phyloP scores from a whole-genome alignment of 1,140 invertebrate species.

The Homarus americanus region DNA sequence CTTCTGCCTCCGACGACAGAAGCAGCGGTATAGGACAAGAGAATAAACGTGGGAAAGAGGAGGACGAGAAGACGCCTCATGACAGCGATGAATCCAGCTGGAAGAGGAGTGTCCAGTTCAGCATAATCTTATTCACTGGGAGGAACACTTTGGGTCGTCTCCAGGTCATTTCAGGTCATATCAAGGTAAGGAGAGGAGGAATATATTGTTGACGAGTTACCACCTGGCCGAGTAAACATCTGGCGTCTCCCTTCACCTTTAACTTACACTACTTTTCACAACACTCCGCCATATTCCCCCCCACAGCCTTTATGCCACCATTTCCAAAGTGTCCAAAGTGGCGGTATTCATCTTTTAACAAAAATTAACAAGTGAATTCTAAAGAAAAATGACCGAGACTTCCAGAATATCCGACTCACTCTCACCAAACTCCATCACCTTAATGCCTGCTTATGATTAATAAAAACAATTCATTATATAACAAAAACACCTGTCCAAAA shows the following conservation, averaged over 20 bases:
- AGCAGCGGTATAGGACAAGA: conserved; percentile 49
- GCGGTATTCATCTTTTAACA: conserved; percentile 26
- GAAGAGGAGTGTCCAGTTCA: conserved; percentile 38
- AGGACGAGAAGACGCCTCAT: conserved; percentile 49
- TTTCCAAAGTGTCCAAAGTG: conserved; percentile 34
- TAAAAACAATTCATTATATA: too few species aligned
- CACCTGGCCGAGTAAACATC: conserved; percentile 20
- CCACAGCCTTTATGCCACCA: conserved; percentile 40
- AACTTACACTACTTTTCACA: conserved; percentile 24
- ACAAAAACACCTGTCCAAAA: too few species aligned
- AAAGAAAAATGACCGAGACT: not conserved
- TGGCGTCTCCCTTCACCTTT: conserved; percentile 27
- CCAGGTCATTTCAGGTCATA: conserved; percentile 62
- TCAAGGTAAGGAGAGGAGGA: conserved; percentile 27
- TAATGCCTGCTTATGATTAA: too few species aligned
- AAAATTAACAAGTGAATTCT: conserved; percentile 16
- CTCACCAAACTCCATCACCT: conserved; percentile 26
- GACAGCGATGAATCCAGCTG: conserved; percentile 52
- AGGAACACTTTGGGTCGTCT: conserved; percentile 46
- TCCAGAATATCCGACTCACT: not conserved
- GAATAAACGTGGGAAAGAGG: conserved; percentile 44
- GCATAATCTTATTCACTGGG: conserved; percentile 61
- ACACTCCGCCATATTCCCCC: conserved; percentile 31
- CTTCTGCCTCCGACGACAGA: conserved; percentile 53
- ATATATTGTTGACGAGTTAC: conserved; percentile 12